Conservation (phyloP, 2,113 vertebrate genomes). For the Erythrolamprus reginae region DNA sequence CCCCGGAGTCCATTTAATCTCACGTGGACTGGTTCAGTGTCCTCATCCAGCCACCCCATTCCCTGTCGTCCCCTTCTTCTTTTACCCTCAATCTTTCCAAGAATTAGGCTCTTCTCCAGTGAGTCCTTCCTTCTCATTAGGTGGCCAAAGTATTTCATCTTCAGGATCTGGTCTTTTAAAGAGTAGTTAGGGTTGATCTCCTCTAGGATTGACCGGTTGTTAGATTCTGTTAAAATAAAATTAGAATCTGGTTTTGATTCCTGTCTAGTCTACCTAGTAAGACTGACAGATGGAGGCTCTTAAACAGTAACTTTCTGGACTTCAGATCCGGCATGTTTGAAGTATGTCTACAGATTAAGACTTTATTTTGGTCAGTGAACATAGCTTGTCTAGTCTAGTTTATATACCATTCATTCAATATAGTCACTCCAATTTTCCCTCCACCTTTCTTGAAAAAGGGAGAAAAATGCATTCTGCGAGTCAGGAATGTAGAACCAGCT, state of each 20-base stretch:
- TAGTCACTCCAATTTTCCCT: conserved; percentile 8
- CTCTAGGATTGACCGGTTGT: too few relatives aligned
- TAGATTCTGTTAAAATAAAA: background rate
- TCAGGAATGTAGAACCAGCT: background rate
- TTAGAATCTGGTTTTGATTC: background rate
- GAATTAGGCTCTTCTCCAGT: too few relatives aligned
- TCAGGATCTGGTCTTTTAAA: too few relatives aligned
- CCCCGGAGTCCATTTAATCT: too few relatives aligned
- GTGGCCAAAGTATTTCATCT: too few relatives aligned
- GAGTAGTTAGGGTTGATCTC: too few relatives aligned
- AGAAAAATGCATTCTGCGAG: background rate
- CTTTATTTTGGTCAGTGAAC: conserved; percentile 27
- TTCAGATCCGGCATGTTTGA: background rate
- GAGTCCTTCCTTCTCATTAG: too few relatives aligned
- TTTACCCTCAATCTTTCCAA: too few relatives aligned
- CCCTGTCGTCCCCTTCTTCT: too few relatives aligned
- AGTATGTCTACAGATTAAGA: conserved; percentile 22
- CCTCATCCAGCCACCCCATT: too few relatives aligned
- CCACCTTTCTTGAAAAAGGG: conserved; percentile 12
- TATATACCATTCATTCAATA: conserved; percentile 39
- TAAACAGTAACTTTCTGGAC: background rate
- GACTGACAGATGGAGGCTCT: background rate
- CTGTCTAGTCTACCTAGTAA: background rate
- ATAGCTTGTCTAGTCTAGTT: conserved; percentile 40
- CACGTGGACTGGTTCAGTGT: too few relatives aligned